Evolutionary conservation across 2,888 invertebrate genomes (phyloP).

Genomic region (Andrena haemorrhoa): DNA sequence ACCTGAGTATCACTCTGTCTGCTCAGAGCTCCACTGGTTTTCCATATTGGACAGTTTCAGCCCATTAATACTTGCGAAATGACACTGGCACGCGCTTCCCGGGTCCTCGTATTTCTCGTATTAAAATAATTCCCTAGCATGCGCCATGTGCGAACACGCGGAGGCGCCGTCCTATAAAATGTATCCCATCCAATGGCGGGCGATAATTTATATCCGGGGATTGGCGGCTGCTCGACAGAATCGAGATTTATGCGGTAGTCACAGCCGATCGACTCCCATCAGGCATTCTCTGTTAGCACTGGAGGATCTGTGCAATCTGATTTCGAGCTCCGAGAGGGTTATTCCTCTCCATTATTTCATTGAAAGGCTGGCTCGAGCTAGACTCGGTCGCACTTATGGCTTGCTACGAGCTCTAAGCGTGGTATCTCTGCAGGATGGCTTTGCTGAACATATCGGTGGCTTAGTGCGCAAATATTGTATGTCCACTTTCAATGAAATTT

Average conservation of each 20-base stretch:
- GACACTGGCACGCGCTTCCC: background rate
- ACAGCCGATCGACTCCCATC: conserved; percentile 43
- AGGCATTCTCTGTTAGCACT: conserved; percentile 15
- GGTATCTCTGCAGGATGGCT: background rate
- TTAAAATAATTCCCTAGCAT: conserved; percentile 51
- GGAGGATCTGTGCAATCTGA: conserved; percentile 49
- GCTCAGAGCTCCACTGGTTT: background rate
- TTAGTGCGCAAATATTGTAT: too few species aligned
- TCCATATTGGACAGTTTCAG: background rate
- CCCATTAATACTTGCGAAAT: background rate
- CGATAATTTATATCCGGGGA: conserved; percentile 60
- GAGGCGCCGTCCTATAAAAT: conserved; percentile 44
- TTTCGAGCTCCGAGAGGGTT: conserved; percentile 27
- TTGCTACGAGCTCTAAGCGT: background rate
- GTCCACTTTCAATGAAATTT: too few species aligned
- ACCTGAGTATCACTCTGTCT: background rate
- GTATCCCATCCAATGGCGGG: conserved; percentile 46
- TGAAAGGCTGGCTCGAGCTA: conserved; percentile 16
- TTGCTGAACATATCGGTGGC: background rate
- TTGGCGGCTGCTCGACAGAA: conserved; percentile 43
- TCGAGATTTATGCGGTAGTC: conserved; percentile 40
- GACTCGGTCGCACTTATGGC: background rate
- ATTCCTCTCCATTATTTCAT: conserved; percentile 49
- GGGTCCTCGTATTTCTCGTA: conserved; percentile 17
- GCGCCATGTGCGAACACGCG: conserved; percentile 21